Conservation (phyloP, 2,113 vertebrate species). For the Carassius auratus region DNA sequence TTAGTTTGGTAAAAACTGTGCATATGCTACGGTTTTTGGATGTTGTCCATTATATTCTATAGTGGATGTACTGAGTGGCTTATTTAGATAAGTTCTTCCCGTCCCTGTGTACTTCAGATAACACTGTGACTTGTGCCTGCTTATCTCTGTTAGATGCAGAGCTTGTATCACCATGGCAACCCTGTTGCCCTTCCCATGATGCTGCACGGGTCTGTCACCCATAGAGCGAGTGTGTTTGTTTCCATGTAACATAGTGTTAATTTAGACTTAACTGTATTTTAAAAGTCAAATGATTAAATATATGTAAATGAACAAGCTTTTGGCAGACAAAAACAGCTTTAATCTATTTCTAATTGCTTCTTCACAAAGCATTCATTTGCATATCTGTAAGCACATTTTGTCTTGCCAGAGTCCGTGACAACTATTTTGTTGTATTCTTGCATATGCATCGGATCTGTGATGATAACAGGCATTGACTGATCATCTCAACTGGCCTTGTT, state of each 20-base stretch:
- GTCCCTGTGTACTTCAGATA: constrained; percentile 10
- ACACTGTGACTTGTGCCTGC: constrained; percentile 10
- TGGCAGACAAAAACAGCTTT: neutral
- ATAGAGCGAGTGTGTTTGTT: neutral
- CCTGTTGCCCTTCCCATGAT: constrained; percentile 18
- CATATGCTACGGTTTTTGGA: neutral
- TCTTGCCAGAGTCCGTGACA: neutral
- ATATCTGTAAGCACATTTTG: neutral
- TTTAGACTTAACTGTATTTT: neutral
- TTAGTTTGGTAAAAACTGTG: neutral
- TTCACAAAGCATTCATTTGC: neutral
- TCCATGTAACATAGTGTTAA: neutral
- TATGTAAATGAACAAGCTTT: neutral
- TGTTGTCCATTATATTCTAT: neutral
- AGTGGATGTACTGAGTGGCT: neutral
- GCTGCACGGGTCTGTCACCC: constrained; percentile 1
- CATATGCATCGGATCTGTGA: neutral
- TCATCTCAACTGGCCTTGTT: neutral
- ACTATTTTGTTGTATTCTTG: neutral
- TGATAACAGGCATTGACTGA: neutral
- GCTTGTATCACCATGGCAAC: constrained; percentile 38
- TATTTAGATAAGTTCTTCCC: neutral
- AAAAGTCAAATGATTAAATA: neutral
- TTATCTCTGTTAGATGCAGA: constrained; percentile 31
- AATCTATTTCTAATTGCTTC: neutral